Base-by-base conservation (phyloP, 2,797 vertebrate species). In the Tapirus indicus region DNA sequence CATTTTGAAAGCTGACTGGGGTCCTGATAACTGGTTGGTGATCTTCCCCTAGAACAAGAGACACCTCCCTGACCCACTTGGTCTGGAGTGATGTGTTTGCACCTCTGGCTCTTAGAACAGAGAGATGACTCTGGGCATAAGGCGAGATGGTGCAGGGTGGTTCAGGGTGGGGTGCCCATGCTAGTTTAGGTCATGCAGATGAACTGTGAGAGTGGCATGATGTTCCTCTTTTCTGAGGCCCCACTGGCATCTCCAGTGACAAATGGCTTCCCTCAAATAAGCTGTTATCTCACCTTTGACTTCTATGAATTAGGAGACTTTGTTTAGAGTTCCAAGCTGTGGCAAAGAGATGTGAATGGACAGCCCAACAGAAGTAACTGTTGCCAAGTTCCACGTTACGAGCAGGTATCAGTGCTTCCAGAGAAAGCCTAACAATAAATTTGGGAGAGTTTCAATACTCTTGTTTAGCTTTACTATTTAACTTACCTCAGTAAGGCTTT, bases 401-500 rank as follows among this genome's bases (percentile, higher is more conserved):
- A 86, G 66, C 71, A 90, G 62, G 62, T 89, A 29, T 95, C 44
- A 66, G 74, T 58, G 35, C 32, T 96, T 66, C 32, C 58, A 56
- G 64, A 93, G 77, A 93, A 94, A 89, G 47, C 56, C 64, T 94
- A 89, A 58, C 78, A 85, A 92, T 44, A 86, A 54, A 11, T 79
- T 66, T 95, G 90, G 80, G 90, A 72, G 80, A 66, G 29, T n/a
- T 94, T 84, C 95, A 72, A 10, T 32, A 27, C 27, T 74, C 88
- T 90, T 62, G 90, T 88, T 88, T 88, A 93, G 79, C 32, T 93
- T 91, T 96, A 27, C 44, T 64, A 38, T 87, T 96, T 88, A 82
- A 93, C 60, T 71, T 79, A 94, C 32, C 16, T 90, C 75, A 97
- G 7, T 35, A 95, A 95, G 86, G 10, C 47, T 96, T 97, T 94